These are phyloP conservation scores for Perccottus glenii DNA, from an alignment of 2,113 vertebrate genomes.

Conservation along the genomic window DNA sequence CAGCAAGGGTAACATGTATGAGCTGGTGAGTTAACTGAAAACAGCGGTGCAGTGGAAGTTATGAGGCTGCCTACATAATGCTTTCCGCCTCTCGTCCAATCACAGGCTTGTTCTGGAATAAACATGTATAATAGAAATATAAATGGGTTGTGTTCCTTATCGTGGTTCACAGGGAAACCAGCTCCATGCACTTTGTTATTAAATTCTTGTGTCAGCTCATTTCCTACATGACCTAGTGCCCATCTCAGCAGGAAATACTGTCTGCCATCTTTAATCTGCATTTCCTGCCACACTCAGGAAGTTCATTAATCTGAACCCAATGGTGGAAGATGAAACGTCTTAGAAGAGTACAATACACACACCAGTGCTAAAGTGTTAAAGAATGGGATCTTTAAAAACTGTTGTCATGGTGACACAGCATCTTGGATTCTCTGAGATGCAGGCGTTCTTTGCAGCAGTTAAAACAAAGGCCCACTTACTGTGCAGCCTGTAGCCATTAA, in stretches of 20 bases:
- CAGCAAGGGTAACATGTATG: too few species aligned
- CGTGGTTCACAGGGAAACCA: not conserved
- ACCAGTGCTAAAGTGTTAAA: slow-evolving; percentile 6
- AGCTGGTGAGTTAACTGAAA: slow-evolving; percentile 5
- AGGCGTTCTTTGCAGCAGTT: slow-evolving; percentile 19
- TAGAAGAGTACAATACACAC: slow-evolving; percentile 16
- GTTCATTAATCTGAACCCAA: slow-evolving; percentile 44
- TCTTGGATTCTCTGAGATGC: slow-evolving; percentile 24
- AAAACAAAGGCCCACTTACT: slow-evolving; percentile 37
- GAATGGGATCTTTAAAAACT: slow-evolving; percentile 23
- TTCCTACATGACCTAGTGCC: slow-evolving; percentile 43
- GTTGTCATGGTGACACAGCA: slow-evolving; percentile 56
- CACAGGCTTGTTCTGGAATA: not conserved
- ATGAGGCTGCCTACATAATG: not conserved
- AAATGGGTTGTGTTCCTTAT: not conserved
- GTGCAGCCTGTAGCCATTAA: slow-evolving; percentile 23
- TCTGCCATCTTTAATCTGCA: slow-evolving; percentile 57
- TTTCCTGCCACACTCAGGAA: slow-evolving; percentile 55
- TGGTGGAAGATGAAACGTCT: not conserved
- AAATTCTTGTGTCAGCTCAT: slow-evolving; percentile 53
- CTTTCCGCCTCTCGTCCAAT: not conserved
- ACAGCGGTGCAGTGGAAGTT: not conserved
- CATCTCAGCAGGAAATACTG: slow-evolving; percentile 53
- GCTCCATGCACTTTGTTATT: slow-evolving; percentile 30
- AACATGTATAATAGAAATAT: not conserved